Evolutionary conservation across 1,140 invertebrate genomes (phyloP).

Genomic region (Rhyzopertha dominica): DNA sequence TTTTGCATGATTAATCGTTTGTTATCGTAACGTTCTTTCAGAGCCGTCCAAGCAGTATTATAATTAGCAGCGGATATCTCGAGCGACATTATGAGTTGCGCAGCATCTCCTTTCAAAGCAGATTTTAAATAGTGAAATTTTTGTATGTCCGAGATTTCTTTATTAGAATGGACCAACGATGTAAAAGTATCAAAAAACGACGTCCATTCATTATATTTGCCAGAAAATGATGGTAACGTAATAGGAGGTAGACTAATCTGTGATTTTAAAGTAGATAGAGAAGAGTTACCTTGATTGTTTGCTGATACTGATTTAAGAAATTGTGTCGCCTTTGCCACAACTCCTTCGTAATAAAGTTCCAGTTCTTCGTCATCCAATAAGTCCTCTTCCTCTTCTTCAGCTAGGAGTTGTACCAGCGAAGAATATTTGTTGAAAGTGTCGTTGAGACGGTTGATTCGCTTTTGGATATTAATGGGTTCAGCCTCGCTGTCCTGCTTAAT

Average conservation of each 20-base stretch:
- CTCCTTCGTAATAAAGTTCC: too few relatives aligned
- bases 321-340: too few relatives aligned
- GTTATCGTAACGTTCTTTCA: conserved; percentile 42
- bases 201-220: conserved; percentile 34
- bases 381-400: too few relatives aligned
- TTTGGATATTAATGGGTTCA: too few relatives aligned
- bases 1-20: conserved; percentile 36
- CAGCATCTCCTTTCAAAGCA: conserved; percentile 34
- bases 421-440: too few relatives aligned
- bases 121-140: conserved; percentile 38
- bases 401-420: too few relatives aligned
- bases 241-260: conserved; percentile 37
- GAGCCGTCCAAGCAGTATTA: conserved; percentile 34
- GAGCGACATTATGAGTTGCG: conserved; percentile 31
- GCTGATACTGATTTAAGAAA: too few relatives aligned
- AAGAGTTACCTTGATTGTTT: too few relatives aligned
- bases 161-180: conserved; percentile 32
- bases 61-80: conserved; percentile 40
- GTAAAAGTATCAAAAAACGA: conserved; percentile 34
- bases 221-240: conserved; percentile 33
- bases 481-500: too few relatives aligned
- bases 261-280: too few relatives aligned
- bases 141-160: conserved; percentile 23
- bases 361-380: too few relatives aligned
- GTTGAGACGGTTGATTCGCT: too few relatives aligned